Percentiles rank a stretch among this genome's conserved stretches.
These are phyloP conservation scores for Forpus xanthops DNA, from an alignment of 2,797 vertebrate genomes.

Conservation along the genomic window DNA sequence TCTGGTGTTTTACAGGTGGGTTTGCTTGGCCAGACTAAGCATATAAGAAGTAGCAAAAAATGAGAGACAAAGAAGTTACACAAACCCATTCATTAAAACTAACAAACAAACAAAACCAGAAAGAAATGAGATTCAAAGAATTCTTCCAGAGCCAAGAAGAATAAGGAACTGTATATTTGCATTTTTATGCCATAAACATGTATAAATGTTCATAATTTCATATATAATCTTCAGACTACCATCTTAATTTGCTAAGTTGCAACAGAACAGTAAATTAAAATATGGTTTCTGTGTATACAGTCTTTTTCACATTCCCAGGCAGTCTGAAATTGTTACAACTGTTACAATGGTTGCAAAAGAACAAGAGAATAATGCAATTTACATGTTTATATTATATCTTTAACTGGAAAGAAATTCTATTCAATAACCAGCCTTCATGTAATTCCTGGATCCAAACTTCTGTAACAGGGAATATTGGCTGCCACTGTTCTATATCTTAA, in stretches of 20 bases:
- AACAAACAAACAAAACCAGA: no score
- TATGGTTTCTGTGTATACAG: not conserved
- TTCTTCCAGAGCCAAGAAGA: not conserved
- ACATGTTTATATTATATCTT: not conserved
- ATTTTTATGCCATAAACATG: not conserved
- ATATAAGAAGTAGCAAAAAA: not conserved
- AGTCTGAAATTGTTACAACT: not conserved
- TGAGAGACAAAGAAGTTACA: not conserved
- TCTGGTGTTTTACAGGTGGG: not conserved
- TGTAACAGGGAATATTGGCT: not conserved
- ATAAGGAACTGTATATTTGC: not conserved
- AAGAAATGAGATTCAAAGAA: not conserved
- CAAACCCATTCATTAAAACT: not conserved
- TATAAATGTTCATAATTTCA: not conserved
- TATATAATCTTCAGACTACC: not conserved
- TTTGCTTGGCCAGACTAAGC: not conserved
- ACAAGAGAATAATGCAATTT: not conserved
- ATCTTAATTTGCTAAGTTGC: not conserved
- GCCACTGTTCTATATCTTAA: not conserved
- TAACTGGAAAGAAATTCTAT: not conserved
- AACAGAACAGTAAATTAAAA: not conserved
- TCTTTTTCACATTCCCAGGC: not conserved
- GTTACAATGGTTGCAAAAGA: not conserved
- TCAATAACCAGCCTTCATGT: not conserved
- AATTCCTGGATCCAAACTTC: not conserved